Percentiles rank a stretch among this genome's conserved stretches.
These are phyloP conservation scores for Syrphus vitripennis DNA, from an alignment of 2,888 invertebrate genomes.

Conservation along the genomic window DNA sequence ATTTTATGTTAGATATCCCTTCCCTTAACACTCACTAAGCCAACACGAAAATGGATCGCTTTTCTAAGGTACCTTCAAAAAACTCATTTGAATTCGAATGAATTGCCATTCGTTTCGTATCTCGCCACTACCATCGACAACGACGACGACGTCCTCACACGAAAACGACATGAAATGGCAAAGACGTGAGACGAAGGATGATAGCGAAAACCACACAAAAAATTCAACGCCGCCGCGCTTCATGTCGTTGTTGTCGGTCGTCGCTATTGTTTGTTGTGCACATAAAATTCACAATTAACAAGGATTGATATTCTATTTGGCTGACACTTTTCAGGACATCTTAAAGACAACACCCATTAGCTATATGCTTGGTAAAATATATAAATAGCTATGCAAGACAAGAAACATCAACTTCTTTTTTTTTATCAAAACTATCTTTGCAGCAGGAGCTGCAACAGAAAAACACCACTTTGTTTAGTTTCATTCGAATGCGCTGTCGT, in stretches of 20 bases:
- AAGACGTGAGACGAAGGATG: neutral
- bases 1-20: slow-evolving; percentile 61
- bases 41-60: slow-evolving; percentile 5
- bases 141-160: neutral
- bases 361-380: slow-evolving; percentile 4
- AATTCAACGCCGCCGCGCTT: neutral
- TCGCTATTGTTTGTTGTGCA: slow-evolving; percentile 18
- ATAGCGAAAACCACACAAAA: neutral
- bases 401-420: neutral
- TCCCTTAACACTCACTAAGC: slow-evolving; percentile 19
- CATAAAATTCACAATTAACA: slow-evolving; percentile 67
- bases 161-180: neutral
- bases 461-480: neutral
- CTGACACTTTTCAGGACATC: slow-evolving; percentile 51
- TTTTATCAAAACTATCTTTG: neutral
- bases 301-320: slow-evolving; percentile 69
- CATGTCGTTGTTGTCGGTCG: neutral
- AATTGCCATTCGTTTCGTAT: slow-evolving; percentile 53
- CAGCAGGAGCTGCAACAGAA: too few species aligned
- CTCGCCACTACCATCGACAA: slow-evolving; percentile 16
- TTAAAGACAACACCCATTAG: slow-evolving; percentile 47
- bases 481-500: too few species aligned
- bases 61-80: slow-evolving; percentile 15
- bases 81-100: slow-evolving; percentile 60
- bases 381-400: neutral